Conservation (phyloP, 2,888 invertebrate genomes). For the Netelia fuscicornis region DNA sequence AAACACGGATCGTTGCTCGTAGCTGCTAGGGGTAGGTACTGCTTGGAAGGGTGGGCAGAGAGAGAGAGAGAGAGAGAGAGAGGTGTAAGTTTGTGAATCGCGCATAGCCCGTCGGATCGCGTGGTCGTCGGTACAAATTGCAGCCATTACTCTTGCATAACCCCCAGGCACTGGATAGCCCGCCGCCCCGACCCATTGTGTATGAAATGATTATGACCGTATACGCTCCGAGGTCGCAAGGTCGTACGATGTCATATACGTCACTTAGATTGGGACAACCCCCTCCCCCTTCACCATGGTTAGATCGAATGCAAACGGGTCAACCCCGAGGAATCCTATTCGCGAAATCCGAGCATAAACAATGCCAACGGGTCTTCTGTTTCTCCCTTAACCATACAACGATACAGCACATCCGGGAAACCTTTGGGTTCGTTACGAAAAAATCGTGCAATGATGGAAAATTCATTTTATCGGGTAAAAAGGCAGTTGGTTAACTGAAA, state of each 20-base stretch:
- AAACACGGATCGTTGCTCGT: no score
- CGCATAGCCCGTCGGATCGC: conserved; percentile 76
- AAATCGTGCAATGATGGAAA: neutral
- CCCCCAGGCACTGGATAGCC: conserved; percentile 69
- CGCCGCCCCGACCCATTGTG: conserved; percentile 77
- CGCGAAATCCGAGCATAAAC: conserved; percentile 1
- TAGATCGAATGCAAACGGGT: conserved; percentile 13
- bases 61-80: neutral
- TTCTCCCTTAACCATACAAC: neutral
- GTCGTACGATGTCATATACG: conserved; percentile 79
- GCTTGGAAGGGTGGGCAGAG: conserved; percentile 2
- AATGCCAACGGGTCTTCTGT: neutral
- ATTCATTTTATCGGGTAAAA: no score
- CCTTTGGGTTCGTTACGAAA: neutral
- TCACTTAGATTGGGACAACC: conserved; percentile 80
- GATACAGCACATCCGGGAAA: no score
- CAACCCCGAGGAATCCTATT: conserved; percentile 41
- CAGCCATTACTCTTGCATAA: conserved; percentile 82
- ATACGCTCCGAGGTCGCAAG: conserved; percentile 80
- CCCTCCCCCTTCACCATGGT: neutral
- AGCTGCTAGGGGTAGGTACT: no score
- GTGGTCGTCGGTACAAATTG: conserved; percentile 81
- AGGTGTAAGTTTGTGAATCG: conserved; percentile 78
- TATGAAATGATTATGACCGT: conserved; percentile 83
- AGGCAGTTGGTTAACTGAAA: no score